Evolutionary conservation across 2,797 vertebrate genomes (phyloP).

Genomic region (Simalia tracyae): DNA sequence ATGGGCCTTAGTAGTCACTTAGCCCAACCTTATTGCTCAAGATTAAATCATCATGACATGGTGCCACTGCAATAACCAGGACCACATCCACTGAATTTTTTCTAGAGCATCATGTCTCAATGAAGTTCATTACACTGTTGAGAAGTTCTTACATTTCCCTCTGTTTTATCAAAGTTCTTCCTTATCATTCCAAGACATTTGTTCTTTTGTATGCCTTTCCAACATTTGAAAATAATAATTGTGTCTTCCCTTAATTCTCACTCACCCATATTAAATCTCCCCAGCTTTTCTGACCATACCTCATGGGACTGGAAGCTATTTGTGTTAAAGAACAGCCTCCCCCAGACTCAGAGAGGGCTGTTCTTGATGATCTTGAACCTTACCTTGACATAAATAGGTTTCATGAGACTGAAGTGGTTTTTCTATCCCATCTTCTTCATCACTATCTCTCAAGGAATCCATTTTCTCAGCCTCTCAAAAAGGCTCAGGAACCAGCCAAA

Average conservation of each 20-base stretch:
- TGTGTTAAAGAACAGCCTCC: not conserved
- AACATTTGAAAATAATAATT: not conserved
- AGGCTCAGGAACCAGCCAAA: not conserved
- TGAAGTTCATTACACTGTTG: not conserved
- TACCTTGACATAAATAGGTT: slow-evolving; percentile 34
- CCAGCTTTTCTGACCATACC: not conserved
- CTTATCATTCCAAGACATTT: not conserved
- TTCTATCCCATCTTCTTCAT: slow-evolving; percentile 22
- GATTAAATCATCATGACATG: not conserved
- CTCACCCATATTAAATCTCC: not conserved
- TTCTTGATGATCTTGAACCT: not conserved
- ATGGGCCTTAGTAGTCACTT: not conserved
- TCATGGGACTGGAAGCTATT: not conserved
- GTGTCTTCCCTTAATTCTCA: not conserved
- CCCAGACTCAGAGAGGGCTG: not conserved
- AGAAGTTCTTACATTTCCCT: not conserved
- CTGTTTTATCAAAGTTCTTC: not conserved
- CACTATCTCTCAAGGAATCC: slow-evolving; percentile 25
- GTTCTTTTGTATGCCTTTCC: no score
- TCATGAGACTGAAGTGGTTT: slow-evolving; percentile 25
- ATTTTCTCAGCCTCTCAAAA: not conserved
- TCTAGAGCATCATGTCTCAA: not conserved
- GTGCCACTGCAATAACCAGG: not conserved
- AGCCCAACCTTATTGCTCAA: not conserved
- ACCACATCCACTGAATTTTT: not conserved